Base-by-base conservation (phyloP, 2,113 vertebrate genomes). In the Mustela nigripes region DNA sequence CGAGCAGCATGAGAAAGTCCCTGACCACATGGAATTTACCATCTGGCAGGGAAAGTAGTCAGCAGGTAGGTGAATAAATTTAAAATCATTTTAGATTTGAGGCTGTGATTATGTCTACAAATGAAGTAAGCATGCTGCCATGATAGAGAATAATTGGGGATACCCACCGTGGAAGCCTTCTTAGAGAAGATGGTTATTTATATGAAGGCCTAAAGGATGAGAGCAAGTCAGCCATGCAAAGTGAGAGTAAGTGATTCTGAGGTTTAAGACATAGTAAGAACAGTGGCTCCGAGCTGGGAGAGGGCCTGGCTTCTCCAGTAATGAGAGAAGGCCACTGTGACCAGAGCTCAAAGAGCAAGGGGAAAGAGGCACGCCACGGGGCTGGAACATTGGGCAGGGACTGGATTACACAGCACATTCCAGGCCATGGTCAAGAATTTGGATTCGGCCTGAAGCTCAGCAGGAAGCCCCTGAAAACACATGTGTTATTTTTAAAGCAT, bases 311-410 rank as follows among this genome's bases (percentile, higher is more conserved):
- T 79, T 79, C 69, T 65, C 73, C 6, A 11, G 45, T 10, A 58
- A 65, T 0, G 11, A 95, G 15, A 67, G 22, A 42, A 69, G 48
- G 33, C 63, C 10, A 12, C 22, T 1, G 45, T 39, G 84, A 42
- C 62, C 45, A 78, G 28, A 79, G 24, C 36, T 63, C 11, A 63
- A 28, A 89, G 48, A 73, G 74, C 48, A 76, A 60, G 76, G 14
- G 45, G 62, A 19, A 31, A 19, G 7, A 12, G 10, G 33, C 60
- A 26, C 0, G 0, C 16, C 18, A 2, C 0, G 2, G 33, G 15
- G 8, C 4, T 21, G 53, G 50, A 22, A 18, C 18, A 1, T 11
- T 8, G 16, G 48, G 67, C 56, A 88, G 48, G 31, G 62, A 42
- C 9, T 53, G 65, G n/a, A 36, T 80, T 62, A 58, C 36, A 67